Base-by-base conservation (phyloP, 1,140 invertebrate species). In the Diprion similis region DNA sequence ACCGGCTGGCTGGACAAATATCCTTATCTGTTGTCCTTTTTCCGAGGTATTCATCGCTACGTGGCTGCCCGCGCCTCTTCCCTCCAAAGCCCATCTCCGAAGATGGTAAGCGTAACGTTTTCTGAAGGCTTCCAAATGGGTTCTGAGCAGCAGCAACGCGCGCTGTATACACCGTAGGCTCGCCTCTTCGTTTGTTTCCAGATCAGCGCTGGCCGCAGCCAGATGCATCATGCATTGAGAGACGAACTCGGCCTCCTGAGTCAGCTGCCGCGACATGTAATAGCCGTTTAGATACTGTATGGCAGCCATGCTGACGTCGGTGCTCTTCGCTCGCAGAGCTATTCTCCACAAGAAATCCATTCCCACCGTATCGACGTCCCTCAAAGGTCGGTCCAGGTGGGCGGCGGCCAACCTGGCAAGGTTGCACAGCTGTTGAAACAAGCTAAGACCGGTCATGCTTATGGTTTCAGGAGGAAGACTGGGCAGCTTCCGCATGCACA, bases 281-380 rank as follows among this genome's bases (percentile, higher is more conserved):
- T 96, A 97, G 79, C 93, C 93, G 83, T 98, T 98, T 47, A 98
- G 89, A 82, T 97, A 97, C 81, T 98, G 95, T 73, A 98, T 98
- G 0, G 97, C 96, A 8, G 96, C 94, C 92, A 97, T 94, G 75
- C 95, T 97, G 0, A 98, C 97, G 84, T 98, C 96, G 59, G 95
- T 97, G 83, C 94, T 97, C 75, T 93, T 93, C 1, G 96, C 96
- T 76, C 94, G 89, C 0, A 98, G 86, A 0, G 97, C 97, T 75
- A 98, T 97, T 83, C 94, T 95, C 96, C 97, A 98, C 18, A 98
- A 87, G 81, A 98, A 96, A 86, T 96, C 94, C 94, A 98, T 97
- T 13, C 95, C 96, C 45, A 95, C 91, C 1, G 86, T 87, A 71
- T 89, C 89, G 0, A 87, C 85, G 18, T 88, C 86, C 15, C 83